These are phyloP conservation scores for Drosophila dunni DNA, from an alignment of 1,140 invertebrate species.

Conservation along the genomic window DNA sequence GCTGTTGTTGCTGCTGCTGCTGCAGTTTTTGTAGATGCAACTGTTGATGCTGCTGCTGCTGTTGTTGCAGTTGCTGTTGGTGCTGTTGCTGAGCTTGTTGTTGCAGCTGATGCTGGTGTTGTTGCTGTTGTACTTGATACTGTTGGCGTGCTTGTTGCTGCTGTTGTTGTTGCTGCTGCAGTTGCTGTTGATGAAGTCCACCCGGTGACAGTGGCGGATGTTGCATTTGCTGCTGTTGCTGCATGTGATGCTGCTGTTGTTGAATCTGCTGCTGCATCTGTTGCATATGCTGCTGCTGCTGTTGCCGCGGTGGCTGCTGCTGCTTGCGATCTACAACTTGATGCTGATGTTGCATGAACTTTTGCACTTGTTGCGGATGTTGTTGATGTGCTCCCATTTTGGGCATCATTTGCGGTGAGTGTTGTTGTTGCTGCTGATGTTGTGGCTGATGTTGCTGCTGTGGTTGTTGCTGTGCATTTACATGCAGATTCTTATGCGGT, in stretches of 20 bases:
- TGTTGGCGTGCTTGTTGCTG: constrained; percentile 36
- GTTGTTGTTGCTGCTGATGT: constrained; percentile 47
- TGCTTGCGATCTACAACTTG: constrained; percentile 61
- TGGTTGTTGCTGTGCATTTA: constrained; percentile 59
- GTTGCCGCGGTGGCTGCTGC: constrained; percentile 46
- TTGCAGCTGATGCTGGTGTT: constrained; percentile 46
- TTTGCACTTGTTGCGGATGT: constrained; percentile 58
- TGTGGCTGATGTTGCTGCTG: constrained; percentile 40
- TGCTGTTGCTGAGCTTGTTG: constrained; percentile 41
- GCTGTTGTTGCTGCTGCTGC: constrained; percentile 28
- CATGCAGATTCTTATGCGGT: constrained; percentile 63
- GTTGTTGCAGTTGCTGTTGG: constrained; percentile 41
- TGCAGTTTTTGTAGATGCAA: constrained; percentile 53
- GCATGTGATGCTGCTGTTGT: constrained; percentile 38
- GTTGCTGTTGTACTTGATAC: constrained; percentile 32
- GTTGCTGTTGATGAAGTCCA: constrained; percentile 48
- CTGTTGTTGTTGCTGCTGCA: constrained; percentile 32
- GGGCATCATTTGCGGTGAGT: constrained; percentile 63
- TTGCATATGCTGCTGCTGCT: constrained; percentile 46
- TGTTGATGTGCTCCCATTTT: constrained; percentile 66
- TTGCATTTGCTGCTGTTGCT: constrained; percentile 38
- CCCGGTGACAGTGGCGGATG: constrained; percentile 24
- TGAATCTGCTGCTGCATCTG: constrained; percentile 43
- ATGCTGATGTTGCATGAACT: constrained; percentile 64
- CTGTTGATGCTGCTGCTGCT: constrained; percentile 31